A percentile compares a stretch with the other conserved stretches of the same genome.
Conservation (phyloP, 2,888 invertebrate genomes). For the Cerastis rubricosa region DNA sequence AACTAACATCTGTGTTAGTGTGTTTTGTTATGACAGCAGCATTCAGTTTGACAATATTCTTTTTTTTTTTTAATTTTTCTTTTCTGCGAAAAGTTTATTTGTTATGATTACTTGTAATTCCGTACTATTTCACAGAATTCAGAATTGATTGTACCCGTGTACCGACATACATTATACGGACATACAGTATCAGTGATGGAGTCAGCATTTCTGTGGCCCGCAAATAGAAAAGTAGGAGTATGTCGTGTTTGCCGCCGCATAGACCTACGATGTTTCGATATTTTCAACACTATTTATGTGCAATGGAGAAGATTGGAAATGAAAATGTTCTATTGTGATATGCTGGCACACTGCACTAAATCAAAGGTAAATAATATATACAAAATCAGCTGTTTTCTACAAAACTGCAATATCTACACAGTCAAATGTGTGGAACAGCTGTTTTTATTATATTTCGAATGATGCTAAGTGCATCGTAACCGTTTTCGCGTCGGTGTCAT, state of each 20-base stretch:
- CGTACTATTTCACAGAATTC: too few species aligned
- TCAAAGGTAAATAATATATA: slow-evolving; percentile 74
- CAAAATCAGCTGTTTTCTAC: too few species aligned
- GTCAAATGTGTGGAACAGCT: too few species aligned
- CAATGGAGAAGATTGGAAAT: slow-evolving; percentile 72
- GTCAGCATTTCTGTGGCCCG: slow-evolving; percentile 66
- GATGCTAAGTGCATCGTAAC: too few species aligned
- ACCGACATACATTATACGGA: not conserved
- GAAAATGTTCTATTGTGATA: slow-evolving; percentile 79
- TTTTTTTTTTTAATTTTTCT: too few species aligned
- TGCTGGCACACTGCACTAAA: slow-evolving; percentile 83
- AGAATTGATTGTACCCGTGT: not conserved
- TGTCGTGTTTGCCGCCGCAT: slow-evolving; percentile 83
- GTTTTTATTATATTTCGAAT: too few species aligned
- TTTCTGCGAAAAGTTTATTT: not conserved
- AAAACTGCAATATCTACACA: too few species aligned
- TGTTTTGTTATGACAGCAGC: not conserved
- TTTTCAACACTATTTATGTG: slow-evolving; percentile 80
- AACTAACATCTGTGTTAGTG: not conserved
- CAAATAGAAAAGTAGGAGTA: slow-evolving; percentile 82
- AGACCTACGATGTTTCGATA: slow-evolving; percentile 78
- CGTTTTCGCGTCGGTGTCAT: too few species aligned
- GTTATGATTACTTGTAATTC: not conserved
- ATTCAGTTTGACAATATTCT: not conserved
- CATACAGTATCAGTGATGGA: slow-evolving; percentile 14